Percentiles rank a stretch among this genome's conserved stretches.
Conservation (phyloP, 2,888 invertebrate species). For the Cynaeus angustus region DNA sequence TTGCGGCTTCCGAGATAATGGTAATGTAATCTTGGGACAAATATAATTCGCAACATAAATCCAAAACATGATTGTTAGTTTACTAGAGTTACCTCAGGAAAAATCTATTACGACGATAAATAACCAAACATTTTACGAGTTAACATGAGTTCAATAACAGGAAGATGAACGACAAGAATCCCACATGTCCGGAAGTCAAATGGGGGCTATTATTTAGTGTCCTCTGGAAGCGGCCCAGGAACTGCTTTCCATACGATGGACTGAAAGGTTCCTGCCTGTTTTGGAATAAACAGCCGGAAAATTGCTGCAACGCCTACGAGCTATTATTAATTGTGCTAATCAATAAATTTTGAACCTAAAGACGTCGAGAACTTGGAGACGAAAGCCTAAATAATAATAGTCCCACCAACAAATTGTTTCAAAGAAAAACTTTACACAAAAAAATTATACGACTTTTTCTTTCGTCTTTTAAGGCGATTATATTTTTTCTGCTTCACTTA, state of each 20-base stretch:
- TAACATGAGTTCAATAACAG: slow-evolving; percentile 46
- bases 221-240: slow-evolving; percentile 45
- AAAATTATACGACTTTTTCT: too few relatives aligned
- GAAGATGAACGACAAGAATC: slow-evolving; percentile 51
- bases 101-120: slow-evolving; percentile 48
- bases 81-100: slow-evolving; percentile 64
- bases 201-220: slow-evolving; percentile 51
- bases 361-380: neutral
- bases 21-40: slow-evolving; percentile 70
- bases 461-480: too few relatives aligned
- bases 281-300: slow-evolving; percentile 28
- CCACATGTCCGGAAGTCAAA: slow-evolving; percentile 57
- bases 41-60: slow-evolving; percentile 69
- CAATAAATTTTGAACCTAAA: neutral
- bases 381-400: too few relatives aligned
- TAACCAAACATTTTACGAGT: slow-evolving; percentile 44
- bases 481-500: too few relatives aligned
- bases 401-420: too few relatives aligned
- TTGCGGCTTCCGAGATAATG: slow-evolving; percentile 64
- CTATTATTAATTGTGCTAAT: slow-evolving; percentile 4
- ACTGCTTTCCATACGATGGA: slow-evolving; percentile 48
- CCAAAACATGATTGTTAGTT: slow-evolving; percentile 66
- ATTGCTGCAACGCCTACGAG: neutral
- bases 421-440: too few relatives aligned
- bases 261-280: slow-evolving; percentile 29